Percentiles rank a stretch among this genome's conserved stretches.
Conservation (phyloP, 2,888 invertebrate species). For the Limnephilus auricula region DNA sequence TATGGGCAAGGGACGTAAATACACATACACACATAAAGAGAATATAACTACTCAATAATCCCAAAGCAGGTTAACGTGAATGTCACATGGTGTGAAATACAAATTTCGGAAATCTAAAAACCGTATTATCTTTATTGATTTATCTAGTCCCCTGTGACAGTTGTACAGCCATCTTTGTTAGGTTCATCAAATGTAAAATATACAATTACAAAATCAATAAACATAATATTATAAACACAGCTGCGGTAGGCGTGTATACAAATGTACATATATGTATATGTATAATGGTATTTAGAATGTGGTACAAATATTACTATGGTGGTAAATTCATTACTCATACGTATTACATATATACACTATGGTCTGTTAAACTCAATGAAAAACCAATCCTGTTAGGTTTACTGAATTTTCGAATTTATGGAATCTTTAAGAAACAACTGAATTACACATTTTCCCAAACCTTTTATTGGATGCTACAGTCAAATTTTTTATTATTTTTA, state of each 20-base stretch:
- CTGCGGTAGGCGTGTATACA: too few species aligned
- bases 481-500: too few species aligned
- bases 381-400: too few species aligned
- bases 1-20: background rate
- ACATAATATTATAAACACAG: too few species aligned
- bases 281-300: background rate
- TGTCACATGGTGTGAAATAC: background rate
- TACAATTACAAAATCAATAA: background rate
- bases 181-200: background rate
- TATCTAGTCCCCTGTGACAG: background rate
- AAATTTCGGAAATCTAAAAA: background rate
- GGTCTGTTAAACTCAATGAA: too few species aligned
- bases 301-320: background rate
- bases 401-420: too few species aligned
- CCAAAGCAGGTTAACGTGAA: background rate
- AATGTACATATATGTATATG: too few species aligned
- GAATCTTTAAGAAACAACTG: too few species aligned
- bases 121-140: background rate
- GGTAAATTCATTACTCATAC: background rate
- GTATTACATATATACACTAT: too few species aligned
- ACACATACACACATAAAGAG: background rate
- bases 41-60: background rate
- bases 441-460: too few species aligned
- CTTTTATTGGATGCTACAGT: too few species aligned
- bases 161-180: background rate